Base-by-base conservation (phyloP, 2,888 invertebrate genomes). In the Rotaria magnacalcarata region DNA sequence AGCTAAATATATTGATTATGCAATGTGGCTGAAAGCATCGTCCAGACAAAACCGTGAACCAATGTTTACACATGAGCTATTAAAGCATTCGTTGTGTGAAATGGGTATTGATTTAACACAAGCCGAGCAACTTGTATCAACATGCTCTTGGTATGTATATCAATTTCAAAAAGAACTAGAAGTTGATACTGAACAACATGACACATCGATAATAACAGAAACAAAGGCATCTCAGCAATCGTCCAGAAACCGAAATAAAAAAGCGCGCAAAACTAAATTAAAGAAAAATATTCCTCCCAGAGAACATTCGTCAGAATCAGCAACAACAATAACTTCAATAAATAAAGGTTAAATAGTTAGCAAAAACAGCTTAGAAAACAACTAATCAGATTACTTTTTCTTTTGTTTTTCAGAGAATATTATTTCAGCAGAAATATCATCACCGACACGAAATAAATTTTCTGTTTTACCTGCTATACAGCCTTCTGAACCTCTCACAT, bases 121-220 rank as follows among this genome's bases (percentile, higher is more conserved):
- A 43, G 80, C 80, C n/a, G 24, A 41, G 24, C 80, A 43, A 80
- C 80, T 80, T 47, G 80, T 80, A 14, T 24, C 43, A 80, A 80
- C 80, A 80, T 80, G 80, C 47, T 5, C 80, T n/a, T 80, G 80
- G 80, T 80, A 80, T 80, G 80, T 80, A 21, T 80, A 80, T 80
- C 80, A 80, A 80, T 80, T 80, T 80, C 80, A 80, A n/a, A 80
- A 80, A 80, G 80, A 34, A 43, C 24, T 80, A 11, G 80, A 19
- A 41, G 24, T 10, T 47, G 80, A 80, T 19, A 47, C 2, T 21
- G 34, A 67, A 27, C 67, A 34, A 19, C 0, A 1, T 34, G 67
- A 67, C 16, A 34, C 14, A 1, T 7, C 34, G 24, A 34, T 6
- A 56, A 24, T 24, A 34, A 67, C 7, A 19, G 67, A 67, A 67